Conservation (phyloP, 2,888 invertebrate genomes). For the Spodoptera littoralis region DNA sequence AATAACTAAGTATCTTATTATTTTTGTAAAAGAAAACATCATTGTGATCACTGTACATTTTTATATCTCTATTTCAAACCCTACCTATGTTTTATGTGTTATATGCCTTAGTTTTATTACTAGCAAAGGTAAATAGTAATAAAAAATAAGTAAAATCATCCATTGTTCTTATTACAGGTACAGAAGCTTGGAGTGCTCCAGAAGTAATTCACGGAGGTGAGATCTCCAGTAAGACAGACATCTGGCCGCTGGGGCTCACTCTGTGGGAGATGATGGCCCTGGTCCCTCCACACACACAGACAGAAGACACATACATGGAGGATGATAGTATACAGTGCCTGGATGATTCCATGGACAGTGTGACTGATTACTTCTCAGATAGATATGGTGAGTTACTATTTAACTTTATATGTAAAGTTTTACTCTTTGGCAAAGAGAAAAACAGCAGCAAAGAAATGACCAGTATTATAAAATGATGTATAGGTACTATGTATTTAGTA, state of each 20-base stretch:
- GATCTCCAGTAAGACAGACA: slow-evolving; percentile 92
- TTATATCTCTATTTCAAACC: no score
- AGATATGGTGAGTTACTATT: slow-evolving; percentile 70
- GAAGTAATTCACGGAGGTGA: slow-evolving; percentile 91
- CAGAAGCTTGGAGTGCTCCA: slow-evolving; percentile 94
- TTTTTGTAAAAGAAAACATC: no score
- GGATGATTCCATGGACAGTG: slow-evolving; percentile 64
- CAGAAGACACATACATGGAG: slow-evolving; percentile 66
- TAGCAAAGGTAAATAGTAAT: no score
- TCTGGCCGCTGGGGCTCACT: slow-evolving; percentile 94
- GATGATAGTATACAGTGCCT: slow-evolving; percentile 64
- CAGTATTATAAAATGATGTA: no score
- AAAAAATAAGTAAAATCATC: no score
- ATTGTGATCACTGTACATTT: no score
- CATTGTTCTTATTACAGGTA: slow-evolving; percentile 85
- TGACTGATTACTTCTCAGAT: slow-evolving; percentile 69
- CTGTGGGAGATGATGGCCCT: slow-evolving; percentile 95
- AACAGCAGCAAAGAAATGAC: no score
- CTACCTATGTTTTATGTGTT: no score
- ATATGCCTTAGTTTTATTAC: no score
- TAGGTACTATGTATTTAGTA: no score
- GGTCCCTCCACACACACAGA: slow-evolving; percentile 90
- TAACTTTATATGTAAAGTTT: background rate
- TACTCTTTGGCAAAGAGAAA: background rate
- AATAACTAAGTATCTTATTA: no score